Base-by-base conservation (phyloP, 2,797 vertebrate species). In the Sebastolobus alascanus region DNA sequence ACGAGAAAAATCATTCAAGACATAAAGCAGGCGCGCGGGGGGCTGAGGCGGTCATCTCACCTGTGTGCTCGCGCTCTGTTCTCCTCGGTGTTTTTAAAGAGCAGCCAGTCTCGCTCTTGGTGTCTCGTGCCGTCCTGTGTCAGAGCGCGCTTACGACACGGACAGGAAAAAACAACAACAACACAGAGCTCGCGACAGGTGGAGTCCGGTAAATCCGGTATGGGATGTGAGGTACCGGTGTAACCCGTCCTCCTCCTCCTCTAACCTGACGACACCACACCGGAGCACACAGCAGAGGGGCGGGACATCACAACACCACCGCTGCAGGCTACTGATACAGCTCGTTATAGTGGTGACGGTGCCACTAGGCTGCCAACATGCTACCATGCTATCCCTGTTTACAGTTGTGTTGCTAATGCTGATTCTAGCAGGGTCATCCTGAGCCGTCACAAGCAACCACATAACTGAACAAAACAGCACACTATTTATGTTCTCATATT, bases 181-280 rank as follows among this genome's bases (percentile, higher is more conserved):
- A 31, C 66, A n/a, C 67, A 55, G 82, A 43, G 46, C 63, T 70
- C 55, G 70, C 82, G 88, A 87, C 93, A 94, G 90, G 91, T 94
- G 90, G 86, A 84, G 84, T 86, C 89, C 83, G 78, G 85, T 84
- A 55, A 50, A 85, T 86, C 86, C 87, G 40, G 89, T 84, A 6
- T 22, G 79, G 6, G 75, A 72, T 61, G 69, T n/a, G 84, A 79
- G 63, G 35, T 54, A 63, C 80, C 74, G 18, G 70, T 64, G 79
- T 3, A 76, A 70, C 77, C 73, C 65, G 68, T 73, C 54, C 59
- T 43, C 64, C 58, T 60, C 80, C 82, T 63, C 59, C 73, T 40
- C 65, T 58, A 40, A 54, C 67, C 72, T 40, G 66, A 69, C 43
- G 65, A 54, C 43, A 46, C 43, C 43, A 46, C 27, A 79, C 70